These are phyloP conservation scores for Chrysolina americana DNA, from an alignment of 2,888 invertebrate species.

Conservation along the genomic window DNA sequence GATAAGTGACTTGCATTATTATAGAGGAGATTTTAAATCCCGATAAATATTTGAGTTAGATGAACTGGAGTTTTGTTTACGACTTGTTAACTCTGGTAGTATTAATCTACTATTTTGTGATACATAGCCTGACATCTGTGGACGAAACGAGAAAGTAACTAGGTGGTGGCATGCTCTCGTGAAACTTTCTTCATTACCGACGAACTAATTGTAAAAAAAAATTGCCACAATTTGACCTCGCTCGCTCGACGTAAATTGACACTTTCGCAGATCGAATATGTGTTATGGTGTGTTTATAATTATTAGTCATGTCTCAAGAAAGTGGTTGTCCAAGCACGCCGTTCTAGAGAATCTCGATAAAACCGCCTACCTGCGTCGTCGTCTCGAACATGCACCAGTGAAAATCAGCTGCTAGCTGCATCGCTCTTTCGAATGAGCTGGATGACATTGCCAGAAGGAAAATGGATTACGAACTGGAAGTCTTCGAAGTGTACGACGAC, in stretches of 20 bases:
- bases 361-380: neutral
- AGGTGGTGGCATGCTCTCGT: neutral
- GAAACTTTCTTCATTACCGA: constrained; percentile 15
- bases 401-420: constrained; percentile 12
- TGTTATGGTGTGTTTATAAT: constrained; percentile 33
- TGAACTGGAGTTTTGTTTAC: no score
- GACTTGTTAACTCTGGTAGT: no score
- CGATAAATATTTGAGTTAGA: no score
- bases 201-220: neutral
- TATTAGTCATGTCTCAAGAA: constrained; percentile 35
- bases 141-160: neutral
- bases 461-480: constrained; percentile 72
- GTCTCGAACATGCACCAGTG: neutral
- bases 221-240: constrained; percentile 9
- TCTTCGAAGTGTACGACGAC: constrained; percentile 70
- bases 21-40: no score
- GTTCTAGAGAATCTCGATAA: neutral
- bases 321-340: constrained; percentile 6
- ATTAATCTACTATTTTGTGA: neutral
- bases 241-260: constrained; percentile 3
- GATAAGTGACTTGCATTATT: no score
- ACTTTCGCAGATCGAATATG: constrained; percentile 37
- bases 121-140: neutral
- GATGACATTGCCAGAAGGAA: constrained; percentile 39
- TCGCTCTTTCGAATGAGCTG: constrained; percentile 23